Conservation (phyloP, 2,888 invertebrate species). For the Oxytorus armatus region DNA sequence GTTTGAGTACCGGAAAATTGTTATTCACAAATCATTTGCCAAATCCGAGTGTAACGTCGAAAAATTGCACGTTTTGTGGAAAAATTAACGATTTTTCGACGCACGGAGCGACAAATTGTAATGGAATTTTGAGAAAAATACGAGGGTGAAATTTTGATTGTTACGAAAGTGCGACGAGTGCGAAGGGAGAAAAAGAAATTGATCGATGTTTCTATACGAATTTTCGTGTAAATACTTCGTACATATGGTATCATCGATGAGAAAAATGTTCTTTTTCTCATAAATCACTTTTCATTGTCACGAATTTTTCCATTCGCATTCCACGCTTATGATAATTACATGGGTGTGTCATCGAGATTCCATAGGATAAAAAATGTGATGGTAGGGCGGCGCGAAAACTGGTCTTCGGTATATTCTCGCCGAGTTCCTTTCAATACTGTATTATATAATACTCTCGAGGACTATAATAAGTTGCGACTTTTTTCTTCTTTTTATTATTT, state of each 20-base stretch:
- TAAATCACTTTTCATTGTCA: slow-evolving; percentile 36
- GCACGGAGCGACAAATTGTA: neutral
- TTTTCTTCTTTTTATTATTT: slow-evolving; percentile 48
- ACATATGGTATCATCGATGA: neutral
- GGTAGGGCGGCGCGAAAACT: slow-evolving; percentile 34
- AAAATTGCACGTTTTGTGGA: neutral
- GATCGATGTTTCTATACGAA: neutral
- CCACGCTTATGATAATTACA: slow-evolving; percentile 33
- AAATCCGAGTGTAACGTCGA: neutral
- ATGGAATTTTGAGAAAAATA: neutral
- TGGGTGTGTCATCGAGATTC: slow-evolving; percentile 45
- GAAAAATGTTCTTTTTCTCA: neutral
- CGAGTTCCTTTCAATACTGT: slow-evolving; percentile 25
- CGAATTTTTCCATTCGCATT: slow-evolving; percentile 13
- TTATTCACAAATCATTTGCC: neutral
- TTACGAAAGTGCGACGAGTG: neutral
- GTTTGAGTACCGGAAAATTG: neutral
- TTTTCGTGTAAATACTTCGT: neutral
- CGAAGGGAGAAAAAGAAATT: neutral
- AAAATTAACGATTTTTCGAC: neutral
- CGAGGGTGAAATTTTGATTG: neutral
- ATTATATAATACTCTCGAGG: slow-evolving; percentile 42
- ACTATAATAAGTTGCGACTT: slow-evolving; percentile 39
- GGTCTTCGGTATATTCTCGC: slow-evolving; percentile 19
- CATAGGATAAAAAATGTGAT: slow-evolving; percentile 20